These are phyloP conservation scores for Mobula birostris DNA, from an alignment of 2,113 vertebrate genomes.

Conservation along the genomic window DNA sequence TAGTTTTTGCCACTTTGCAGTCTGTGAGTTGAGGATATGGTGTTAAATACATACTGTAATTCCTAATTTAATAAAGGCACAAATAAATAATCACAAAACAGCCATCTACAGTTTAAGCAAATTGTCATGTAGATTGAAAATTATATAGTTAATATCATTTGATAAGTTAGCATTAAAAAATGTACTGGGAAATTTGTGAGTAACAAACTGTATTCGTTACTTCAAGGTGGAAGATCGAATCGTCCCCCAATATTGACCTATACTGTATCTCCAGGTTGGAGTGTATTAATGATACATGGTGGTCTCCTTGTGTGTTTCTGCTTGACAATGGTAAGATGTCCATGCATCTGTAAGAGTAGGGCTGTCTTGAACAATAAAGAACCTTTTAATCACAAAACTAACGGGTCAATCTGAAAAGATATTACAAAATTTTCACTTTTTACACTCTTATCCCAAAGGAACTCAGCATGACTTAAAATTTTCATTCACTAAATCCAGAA, in stretches of 20 bases:
- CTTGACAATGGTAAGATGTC: not conserved
- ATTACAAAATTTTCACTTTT: not conserved
- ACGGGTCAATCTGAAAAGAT: not conserved
- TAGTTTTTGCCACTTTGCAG: not conserved
- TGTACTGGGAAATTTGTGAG: not conserved
- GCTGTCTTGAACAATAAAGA: not conserved
- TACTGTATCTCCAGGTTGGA: not conserved
- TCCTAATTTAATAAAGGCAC: not conserved
- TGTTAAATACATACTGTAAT: not conserved
- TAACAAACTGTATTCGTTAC: not conserved
- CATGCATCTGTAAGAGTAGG: not conserved
- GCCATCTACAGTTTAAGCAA: not conserved
- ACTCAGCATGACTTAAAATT: not conserved
- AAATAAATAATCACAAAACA: not conserved
- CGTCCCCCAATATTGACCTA: not conserved
- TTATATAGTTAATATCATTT: too few relatives aligned
- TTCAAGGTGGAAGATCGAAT: not conserved
- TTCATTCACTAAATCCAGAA: not conserved
- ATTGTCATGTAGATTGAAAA: not conserved
- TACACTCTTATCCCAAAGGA: not conserved
- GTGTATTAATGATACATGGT: not conserved
- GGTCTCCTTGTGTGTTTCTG: not conserved
- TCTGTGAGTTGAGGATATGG: not conserved
- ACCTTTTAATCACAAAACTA: not conserved
- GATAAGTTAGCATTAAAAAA: not conserved